These are phyloP conservation scores for Dysdera silvatica DNA, from an alignment of 1,140 invertebrate species.

Conservation along the genomic window DNA sequence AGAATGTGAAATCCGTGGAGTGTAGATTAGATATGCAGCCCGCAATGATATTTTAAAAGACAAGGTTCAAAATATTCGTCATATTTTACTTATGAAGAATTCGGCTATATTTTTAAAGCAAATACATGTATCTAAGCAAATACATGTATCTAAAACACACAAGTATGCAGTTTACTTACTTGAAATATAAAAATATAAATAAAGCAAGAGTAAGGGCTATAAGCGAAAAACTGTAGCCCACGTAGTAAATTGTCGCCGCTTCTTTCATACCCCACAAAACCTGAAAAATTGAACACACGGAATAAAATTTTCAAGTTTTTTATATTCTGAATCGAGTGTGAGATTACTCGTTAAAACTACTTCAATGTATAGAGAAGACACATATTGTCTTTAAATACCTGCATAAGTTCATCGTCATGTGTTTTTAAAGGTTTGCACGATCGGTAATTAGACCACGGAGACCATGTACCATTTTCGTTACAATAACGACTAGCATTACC, in stretches of 20 bases:
- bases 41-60: too few species aligned
- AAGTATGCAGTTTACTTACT: conserved; percentile 58
- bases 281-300: background rate
- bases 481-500: conserved; percentile 67
- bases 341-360: conserved; percentile 3
- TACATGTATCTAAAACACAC: too few species aligned
- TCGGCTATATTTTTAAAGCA: too few species aligned
- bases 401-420: conserved; percentile 20
- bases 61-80: too few species aligned
- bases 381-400: background rate
- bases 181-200: conserved; percentile 71
- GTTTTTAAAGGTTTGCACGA: conserved; percentile 47
- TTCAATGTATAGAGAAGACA: conserved; percentile 22
- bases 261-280: conserved; percentile 45
- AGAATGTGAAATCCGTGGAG: too few species aligned
- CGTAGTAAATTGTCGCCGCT: conserved; percentile 58
- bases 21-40: too few species aligned
- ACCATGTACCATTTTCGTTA: conserved; percentile 59
- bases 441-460: conserved; percentile 57
- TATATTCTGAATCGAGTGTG: background rate
- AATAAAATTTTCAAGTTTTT: background rate
- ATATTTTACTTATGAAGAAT: too few species aligned
- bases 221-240: conserved; percentile 65
- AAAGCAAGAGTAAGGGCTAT: conserved; percentile 64
- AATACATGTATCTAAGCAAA: too few species aligned